These are phyloP conservation scores for Verasper variegatus DNA, from an alignment of 2,113 vertebrate genomes.

Conservation along the genomic window DNA sequence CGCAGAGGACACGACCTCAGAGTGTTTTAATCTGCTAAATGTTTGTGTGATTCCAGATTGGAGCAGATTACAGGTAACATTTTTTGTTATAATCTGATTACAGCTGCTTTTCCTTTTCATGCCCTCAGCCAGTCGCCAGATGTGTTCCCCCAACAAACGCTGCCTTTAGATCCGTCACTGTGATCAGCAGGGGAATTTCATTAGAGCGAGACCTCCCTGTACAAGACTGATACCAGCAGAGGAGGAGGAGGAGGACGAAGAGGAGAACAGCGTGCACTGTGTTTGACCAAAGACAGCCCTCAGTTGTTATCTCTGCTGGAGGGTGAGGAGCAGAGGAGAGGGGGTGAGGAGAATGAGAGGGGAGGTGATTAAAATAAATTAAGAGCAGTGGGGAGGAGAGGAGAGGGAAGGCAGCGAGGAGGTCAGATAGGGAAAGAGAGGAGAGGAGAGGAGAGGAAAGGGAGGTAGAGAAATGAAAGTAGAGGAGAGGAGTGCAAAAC, in stretches of 20 bases:
- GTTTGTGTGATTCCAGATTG: conserved; percentile 8
- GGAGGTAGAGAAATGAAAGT: background rate
- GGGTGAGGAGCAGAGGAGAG: conserved; percentile 9
- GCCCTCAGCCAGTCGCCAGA: conserved; percentile 39
- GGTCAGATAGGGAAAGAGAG: background rate
- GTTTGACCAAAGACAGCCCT: conserved; percentile 54
- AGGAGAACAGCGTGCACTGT: conserved; percentile 53
- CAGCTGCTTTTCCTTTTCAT: conserved; percentile 32
- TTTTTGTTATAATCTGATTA: conserved; percentile 43
- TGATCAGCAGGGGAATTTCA: conserved; percentile 67
- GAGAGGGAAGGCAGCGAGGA: background rate
- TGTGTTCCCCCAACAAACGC: conserved; percentile 38
- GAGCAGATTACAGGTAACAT: conserved; percentile 18
- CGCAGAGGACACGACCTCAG: background rate
- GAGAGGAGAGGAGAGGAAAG: background rate
- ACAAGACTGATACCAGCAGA: conserved; percentile 52
- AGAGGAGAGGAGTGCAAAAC: background rate
- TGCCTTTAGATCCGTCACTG: conserved; percentile 47
- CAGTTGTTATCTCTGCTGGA: conserved; percentile 49
- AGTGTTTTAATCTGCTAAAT: background rate
- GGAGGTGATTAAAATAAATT: background rate
- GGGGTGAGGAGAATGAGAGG: background rate
- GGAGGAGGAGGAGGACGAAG: background rate
- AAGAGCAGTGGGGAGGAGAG: background rate
- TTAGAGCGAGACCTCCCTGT: conserved; percentile 63